These are phyloP conservation scores for Pelobates cultripes DNA, from an alignment of 2,797 vertebrate species.

Conservation along the genomic window DNA sequence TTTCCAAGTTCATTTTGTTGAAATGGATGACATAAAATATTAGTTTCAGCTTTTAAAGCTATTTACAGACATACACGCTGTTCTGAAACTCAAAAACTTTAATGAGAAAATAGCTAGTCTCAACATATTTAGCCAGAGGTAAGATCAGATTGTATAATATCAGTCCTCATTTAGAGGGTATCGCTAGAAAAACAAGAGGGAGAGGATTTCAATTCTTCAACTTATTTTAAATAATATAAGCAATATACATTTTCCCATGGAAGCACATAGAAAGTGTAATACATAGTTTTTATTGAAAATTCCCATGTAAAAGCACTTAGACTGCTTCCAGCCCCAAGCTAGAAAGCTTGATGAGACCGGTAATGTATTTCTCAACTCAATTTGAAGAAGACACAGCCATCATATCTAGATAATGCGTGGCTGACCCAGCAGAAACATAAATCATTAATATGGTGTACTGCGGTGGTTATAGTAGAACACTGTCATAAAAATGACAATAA, in stretches of 20 bases:
- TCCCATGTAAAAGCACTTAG: neutral
- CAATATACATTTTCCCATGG: neutral
- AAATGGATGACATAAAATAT: neutral
- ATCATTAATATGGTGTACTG: slow-evolving; percentile 10
- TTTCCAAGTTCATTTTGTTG: neutral
- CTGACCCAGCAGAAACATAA: slow-evolving; percentile 23
- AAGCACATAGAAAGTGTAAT: neutral
- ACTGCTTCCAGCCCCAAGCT: neutral
- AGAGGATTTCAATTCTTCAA: neutral
- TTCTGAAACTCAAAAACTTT: neutral
- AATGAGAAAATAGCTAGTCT: neutral
- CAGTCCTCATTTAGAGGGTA: too few species aligned
- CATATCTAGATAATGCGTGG: slow-evolving; percentile 23
- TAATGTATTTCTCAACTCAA: neutral
- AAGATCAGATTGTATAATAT: neutral
- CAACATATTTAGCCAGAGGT: neutral
- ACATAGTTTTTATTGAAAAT: neutral
- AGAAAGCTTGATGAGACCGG: neutral
- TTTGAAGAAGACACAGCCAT: neutral
- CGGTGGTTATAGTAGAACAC: slow-evolving; percentile 6
- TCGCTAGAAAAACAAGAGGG: too few species aligned
- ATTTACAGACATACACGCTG: neutral
- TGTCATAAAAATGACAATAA: slow-evolving; percentile 37
- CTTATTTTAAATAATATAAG: neutral
- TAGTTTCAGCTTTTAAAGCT: neutral